Evolutionary conservation across 1,140 invertebrate species (phyloP), one percentile per base, ranked within the genome.

Genomic region (Musca vetustissima): DNA sequence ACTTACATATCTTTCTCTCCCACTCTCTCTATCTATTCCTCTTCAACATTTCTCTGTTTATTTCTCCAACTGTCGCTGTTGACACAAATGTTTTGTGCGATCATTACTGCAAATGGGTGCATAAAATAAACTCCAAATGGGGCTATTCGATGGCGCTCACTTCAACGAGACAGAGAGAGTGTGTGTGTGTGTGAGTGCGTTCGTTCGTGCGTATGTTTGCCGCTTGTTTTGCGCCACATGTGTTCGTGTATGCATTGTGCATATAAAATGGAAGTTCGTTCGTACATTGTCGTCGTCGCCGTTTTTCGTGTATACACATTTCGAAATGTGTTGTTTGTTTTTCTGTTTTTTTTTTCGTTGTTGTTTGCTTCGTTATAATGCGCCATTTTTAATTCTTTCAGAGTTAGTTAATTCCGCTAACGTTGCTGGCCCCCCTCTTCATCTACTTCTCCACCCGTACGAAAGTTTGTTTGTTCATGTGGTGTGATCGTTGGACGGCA

Each of bases 311-410:
- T 4, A 11, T 25, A 57, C 25, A 57, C 24, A 57, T 57, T 57
- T 57, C 14, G 53, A 57, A 57, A 57, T 21, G 17, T 61, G n/a
- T 59, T 25, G 15, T 25, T 28, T 32, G 24, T 59, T 61, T 61
- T 61, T 7, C 36, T 43, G 28, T 32, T 32, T 43, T 11, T 43
- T 43, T 43, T 43, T 43, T 43, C 36, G 36, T 43, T 9, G 28
- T 32, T 15, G 15, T 59, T n/a, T n/a, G n/a, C n/a, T n/a, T n/a
- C n/a, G n/a, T n/a, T n/a, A 19, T 19, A 19, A 13, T 61, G 57
- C 57, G 57, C 57, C 57, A 61, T 61, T 61, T 61, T 61, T 28
- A 57, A 57, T 57, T 28, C 36, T 61, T 28, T 61, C 57, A n/a
- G n/a, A n/a, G n/a, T n/a, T n/a, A 43, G 17, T 36, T 21, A 36